Evolutionary conservation across 1,140 invertebrate genomes (phyloP), one percentile per base, ranked within the genome.

Genomic region (Adelges cooleyi): DNA sequence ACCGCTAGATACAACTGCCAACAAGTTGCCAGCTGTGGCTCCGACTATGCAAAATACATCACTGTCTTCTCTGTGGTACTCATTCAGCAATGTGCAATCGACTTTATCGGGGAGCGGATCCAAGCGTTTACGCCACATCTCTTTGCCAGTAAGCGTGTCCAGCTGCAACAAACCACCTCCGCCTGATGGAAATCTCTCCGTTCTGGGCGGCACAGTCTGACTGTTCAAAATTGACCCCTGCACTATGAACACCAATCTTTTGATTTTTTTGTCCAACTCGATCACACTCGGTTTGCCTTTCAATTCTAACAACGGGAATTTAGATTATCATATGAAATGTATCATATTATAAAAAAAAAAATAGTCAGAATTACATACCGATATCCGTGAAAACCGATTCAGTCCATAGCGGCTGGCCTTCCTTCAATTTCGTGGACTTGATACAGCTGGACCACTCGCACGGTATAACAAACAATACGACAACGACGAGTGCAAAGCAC

Each of bases 61-160:
- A n/a, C 11, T 22, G 2, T 62, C 44, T 29, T 46, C 42, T 46
- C 46, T 46, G 6, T 29, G 22, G 4, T 62, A 25, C 22, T 62
- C 46, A 29, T 62, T 62, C 1, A 62, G 42, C 33, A 62, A 46
- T 22, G 42, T 62, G 33, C 56, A 62, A 48, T 62, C 56, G n/a
- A 62, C 44, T 33, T 46, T 48, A 13, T 62, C 56, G 1, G 56
- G 56, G 13, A 62, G 5, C 33, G 56, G 44, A 27, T 48, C 17
- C 4, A 62, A 29, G 18, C 42, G 56, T 62, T 46, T 48, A 62
- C 42, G 42, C 56, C 56, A 62, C 56, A 48, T 62, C 29, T 62
- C 42, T 48, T 46, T 48, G 8, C 42, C 56, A 29, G 42, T 48
- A 15, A 13, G 11, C 18, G 40, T 36, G 13, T 62, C 42, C 9